These are phyloP conservation scores for Callitettix versicolor DNA, from an alignment of 1,140 invertebrate genomes.

Conservation along the genomic window DNA sequence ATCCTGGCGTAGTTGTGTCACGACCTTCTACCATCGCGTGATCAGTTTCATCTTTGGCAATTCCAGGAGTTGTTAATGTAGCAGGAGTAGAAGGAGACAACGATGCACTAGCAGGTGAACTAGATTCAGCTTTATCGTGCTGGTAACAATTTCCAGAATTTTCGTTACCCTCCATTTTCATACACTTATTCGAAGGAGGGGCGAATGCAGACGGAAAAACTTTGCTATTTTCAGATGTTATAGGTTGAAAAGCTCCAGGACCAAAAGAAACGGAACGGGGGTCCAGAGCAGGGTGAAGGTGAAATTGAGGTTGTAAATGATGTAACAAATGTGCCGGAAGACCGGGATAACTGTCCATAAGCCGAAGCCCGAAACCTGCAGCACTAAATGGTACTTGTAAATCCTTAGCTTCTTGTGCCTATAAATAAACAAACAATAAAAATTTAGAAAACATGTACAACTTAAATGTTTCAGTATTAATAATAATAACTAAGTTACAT, in stretches of 20 bases:
- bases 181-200: constrained; percentile 40
- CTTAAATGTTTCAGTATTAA: no score
- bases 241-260: constrained; percentile 32
- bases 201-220: constrained; percentile 43
- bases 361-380: constrained; percentile 40
- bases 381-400: constrained; percentile 40
- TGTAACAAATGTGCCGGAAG: constrained; percentile 43
- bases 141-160: constrained; percentile 33
- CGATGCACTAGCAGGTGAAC: constrained; percentile 37
- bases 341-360: constrained; percentile 42
- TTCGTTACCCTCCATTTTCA: constrained; percentile 34
- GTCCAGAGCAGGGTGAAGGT: constrained; percentile 35
- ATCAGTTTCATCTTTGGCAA: constrained; percentile 23
- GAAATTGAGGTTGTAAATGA: constrained; percentile 41
- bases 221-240: constrained; percentile 33
- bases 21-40: constrained; percentile 38
- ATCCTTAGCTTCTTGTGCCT: constrained; percentile 42
- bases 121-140: constrained; percentile 34
- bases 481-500: no score
- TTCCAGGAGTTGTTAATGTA: not conserved
- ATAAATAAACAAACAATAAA: constrained; percentile 9
- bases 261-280: constrained; percentile 35
- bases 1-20: constrained; percentile 41
- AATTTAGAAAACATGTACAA: not conserved
- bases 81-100: constrained; percentile 33